phyloP scores from a whole-genome alignment of 2,888 invertebrate species.

The Crocallis elinguaria region DNA sequence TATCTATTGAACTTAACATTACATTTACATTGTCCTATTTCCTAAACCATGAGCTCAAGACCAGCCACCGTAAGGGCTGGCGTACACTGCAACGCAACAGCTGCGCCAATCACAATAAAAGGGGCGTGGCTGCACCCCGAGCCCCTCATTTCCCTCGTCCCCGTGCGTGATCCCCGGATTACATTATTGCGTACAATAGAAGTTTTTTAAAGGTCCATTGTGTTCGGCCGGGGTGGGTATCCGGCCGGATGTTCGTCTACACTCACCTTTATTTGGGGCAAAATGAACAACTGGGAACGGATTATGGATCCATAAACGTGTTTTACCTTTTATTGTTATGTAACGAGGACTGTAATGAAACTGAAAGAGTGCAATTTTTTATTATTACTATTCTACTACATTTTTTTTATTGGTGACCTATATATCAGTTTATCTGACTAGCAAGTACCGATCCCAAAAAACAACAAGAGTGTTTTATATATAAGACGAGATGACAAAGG shows the following conservation, averaged over 20 bases:
- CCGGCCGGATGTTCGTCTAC: conserved; percentile 81
- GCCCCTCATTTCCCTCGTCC: conserved; percentile 55
- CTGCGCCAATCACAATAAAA: conserved; percentile 84
- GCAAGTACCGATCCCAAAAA: too few species aligned
- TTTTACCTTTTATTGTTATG: conserved; percentile 35
- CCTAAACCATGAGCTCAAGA: conserved; percentile 39
- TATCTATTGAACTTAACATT: background rate
- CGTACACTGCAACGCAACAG: conserved; percentile 70
- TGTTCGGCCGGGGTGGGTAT: conserved; percentile 81
- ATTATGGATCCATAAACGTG: conserved; percentile 53
- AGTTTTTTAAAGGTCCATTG: conserved; percentile 80
- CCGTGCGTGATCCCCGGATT: conserved; percentile 74
- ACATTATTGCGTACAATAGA: conserved; percentile 80
- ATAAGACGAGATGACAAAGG: too few species aligned
- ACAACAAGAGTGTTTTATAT: too few species aligned
- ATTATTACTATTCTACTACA: background rate
- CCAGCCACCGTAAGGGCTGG: conserved; percentile 56
- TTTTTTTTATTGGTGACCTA: too few species aligned
- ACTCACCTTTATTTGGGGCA: conserved; percentile 74
- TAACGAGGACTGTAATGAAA: conserved; percentile 18
- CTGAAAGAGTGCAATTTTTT: background rate
- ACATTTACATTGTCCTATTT: conserved; percentile 1
- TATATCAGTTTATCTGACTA: too few species aligned
- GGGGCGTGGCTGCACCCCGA: conserved; percentile 71
- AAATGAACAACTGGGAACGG: conserved; percentile 76